Conservation (phyloP, 2,113 vertebrate genomes). For the Hystrix cristata region DNA sequence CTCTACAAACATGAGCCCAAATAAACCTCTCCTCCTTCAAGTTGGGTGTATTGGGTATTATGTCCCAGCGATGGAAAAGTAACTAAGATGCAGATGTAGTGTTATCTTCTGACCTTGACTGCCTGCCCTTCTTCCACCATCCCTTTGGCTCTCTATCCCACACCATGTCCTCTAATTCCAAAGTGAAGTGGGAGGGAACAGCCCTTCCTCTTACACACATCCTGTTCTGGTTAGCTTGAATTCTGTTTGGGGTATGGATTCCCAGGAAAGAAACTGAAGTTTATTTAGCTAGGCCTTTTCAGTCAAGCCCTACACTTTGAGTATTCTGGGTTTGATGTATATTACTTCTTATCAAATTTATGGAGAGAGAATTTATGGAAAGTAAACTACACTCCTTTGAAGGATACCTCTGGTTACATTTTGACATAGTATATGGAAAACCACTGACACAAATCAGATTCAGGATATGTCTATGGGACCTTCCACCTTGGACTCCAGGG, state of each 20-base stretch:
- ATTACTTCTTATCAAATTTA: not conserved
- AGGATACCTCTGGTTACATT: not conserved
- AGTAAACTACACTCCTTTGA: not conserved
- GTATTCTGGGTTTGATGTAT: not conserved
- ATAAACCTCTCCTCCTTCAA: not conserved
- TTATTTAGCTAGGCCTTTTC: not conserved
- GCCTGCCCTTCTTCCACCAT: not conserved
- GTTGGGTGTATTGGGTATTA: not conserved
- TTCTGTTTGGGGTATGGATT: not conserved
- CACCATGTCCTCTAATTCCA: not conserved
- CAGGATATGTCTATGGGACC: not conserved
- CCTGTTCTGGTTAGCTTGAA: not conserved
- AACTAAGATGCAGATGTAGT: not conserved
- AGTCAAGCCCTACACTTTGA: not conserved
- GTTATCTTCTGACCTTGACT: not conserved
- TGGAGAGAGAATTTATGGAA: not conserved
- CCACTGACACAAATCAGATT: not conserved
- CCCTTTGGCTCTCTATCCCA: not conserved
- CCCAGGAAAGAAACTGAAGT: not conserved
- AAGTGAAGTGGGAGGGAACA: not conserved
- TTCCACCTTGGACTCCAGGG: not conserved
- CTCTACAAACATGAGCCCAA: not conserved
- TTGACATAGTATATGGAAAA: not conserved
- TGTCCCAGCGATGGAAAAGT: not conserved
- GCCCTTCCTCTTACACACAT: not conserved